phyloP scores from a whole-genome alignment of 2,888 invertebrate species.

The Zygothrica quintamaculata region DNA sequence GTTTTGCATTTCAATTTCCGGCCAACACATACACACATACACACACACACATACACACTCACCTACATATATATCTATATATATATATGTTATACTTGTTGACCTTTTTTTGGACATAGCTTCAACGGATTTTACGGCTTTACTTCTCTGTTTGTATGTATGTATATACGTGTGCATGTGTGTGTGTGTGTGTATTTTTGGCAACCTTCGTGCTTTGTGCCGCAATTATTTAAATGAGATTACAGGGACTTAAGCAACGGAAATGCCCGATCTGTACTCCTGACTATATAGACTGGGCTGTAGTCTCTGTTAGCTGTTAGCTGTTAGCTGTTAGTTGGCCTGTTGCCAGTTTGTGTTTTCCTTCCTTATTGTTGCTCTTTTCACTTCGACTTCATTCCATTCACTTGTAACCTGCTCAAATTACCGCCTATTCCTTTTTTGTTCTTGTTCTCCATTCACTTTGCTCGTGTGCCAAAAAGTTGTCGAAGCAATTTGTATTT shows the following conservation, averaged over 20 bases:
- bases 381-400: too few relatives aligned
- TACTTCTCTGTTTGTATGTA: background rate
- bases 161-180: background rate
- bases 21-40: slow-evolving; percentile 21
- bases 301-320: too few relatives aligned
- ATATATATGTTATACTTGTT: slow-evolving; percentile 20
- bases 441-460: background rate
- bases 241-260: slow-evolving; percentile 70
- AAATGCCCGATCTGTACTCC: slow-evolving; percentile 62
- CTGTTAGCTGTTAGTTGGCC: too few relatives aligned
- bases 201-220: slow-evolving; percentile 49
- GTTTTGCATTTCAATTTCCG: slow-evolving; percentile 81
- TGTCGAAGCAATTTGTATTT: slow-evolving; percentile 34
- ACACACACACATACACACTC: slow-evolving; percentile 3
- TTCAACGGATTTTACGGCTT: slow-evolving; percentile 34
- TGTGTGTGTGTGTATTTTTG: slow-evolving; percentile 42
- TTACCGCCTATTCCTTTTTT: slow-evolving; percentile 3
- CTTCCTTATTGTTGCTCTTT: slow-evolving; percentile 40
- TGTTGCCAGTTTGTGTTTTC: slow-evolving; percentile 29
- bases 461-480: slow-evolving; percentile 41
- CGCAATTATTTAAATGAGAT: slow-evolving; percentile 80
- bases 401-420: slow-evolving; percentile 23
- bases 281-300: background rate
- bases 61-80: background rate
- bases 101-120: slow-evolving; percentile 15